Base-by-base conservation (phyloP, 2,113 vertebrate genomes). In the Menura novaehollandiae region DNA sequence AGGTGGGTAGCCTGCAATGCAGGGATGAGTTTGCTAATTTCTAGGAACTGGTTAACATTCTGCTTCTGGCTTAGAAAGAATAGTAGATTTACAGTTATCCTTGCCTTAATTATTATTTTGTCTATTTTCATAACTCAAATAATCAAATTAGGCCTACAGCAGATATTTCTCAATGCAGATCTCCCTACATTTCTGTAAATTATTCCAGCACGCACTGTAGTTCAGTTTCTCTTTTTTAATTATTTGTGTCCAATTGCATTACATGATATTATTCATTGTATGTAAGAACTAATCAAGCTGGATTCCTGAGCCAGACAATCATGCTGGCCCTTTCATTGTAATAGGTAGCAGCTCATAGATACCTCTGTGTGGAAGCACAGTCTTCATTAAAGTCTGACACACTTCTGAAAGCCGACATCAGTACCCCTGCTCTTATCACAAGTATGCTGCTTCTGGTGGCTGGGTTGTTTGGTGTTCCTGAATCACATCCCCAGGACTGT, bases 31-130 rank as follows among this genome's bases (percentile, higher is more conserved):
- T 71, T 59, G 23, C 91, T 93, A 43, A 68, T 77, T 95, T 87
- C 55, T 80, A 46, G 89, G 93, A 85, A 52, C 33, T 69, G 44
- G 89, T 75, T 89, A 94, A 18, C 37, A 68, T 88, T 94, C 67
- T 89, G 46, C 30, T 94, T 88, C 53, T 83, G 18, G 3, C 30
- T 76, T 85, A 69, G 33, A 51, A 83, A 77, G 16, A n/a, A 22
- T 20, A 85, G 64, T 59, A 76, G 26, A 77, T 76, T 76, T 73
- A 88, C 23, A 73, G 26, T 75, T 43, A 53, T 79, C 26, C 15
- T 73, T 71, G 15, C 11, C 26, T 80, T 83, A 41, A 80, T 93
- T 84, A 69, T 58, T 91, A 56, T 90, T 93, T 89, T 90, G 44
- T 56, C 28, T 88, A 14, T 86, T 92, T 88, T 79, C 33, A n/a